Evolutionary conservation across 2,113 vertebrate genomes (phyloP).

Genomic region (Tragelaphus buxtoni): DNA sequence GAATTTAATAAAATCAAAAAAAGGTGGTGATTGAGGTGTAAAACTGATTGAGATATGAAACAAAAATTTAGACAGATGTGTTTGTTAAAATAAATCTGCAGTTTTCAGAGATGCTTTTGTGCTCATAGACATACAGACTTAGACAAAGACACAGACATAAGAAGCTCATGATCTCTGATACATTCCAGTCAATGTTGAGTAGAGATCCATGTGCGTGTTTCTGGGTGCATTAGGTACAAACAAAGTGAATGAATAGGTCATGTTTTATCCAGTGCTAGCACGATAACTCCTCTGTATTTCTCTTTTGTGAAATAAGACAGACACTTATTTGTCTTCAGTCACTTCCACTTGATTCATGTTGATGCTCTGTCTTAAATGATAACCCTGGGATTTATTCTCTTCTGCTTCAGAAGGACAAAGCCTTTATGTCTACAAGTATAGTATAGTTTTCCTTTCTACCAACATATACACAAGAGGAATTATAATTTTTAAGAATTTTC

Average conservation of each 20-base stretch:
- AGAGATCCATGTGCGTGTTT: background rate
- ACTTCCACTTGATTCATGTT: background rate
- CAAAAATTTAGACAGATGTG: background rate
- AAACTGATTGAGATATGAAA: background rate
- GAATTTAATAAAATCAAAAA: background rate
- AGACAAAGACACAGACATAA: background rate
- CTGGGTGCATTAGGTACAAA: background rate
- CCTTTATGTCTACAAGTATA: background rate
- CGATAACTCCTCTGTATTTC: background rate
- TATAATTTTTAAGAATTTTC: background rate
- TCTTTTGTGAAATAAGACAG: background rate
- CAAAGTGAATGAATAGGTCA: background rate
- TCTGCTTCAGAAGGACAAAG: background rate
- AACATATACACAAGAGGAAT: background rate
- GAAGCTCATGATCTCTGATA: background rate
- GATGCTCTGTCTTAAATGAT: background rate
- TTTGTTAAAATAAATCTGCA: background rate
- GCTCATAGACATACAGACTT: background rate
- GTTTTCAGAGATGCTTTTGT: background rate
- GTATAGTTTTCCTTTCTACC: background rate
- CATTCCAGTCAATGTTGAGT: fast-evolving
- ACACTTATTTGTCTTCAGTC: background rate
- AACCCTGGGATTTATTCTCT: background rate
- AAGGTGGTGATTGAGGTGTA: background rate
- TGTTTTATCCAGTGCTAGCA: background rate